Evolutionary conservation across 2,888 invertebrate species (phyloP).

Genomic region (Blastobasis lacticolella): DNA sequence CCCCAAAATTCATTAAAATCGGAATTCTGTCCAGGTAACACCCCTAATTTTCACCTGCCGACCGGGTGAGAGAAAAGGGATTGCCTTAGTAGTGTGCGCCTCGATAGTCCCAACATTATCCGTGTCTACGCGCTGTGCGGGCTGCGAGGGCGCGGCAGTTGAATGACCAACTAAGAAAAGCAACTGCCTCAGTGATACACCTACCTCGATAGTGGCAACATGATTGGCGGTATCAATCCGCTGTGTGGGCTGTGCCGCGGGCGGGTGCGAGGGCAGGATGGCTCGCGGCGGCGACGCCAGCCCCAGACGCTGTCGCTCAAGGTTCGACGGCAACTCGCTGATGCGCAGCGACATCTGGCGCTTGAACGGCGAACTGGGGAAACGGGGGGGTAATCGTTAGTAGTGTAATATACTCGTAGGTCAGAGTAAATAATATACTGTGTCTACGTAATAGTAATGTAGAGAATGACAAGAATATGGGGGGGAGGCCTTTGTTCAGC

Average conservation of each 20-base stretch:
- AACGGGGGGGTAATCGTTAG: too few species aligned
- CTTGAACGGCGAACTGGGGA: slow-evolving; percentile 92
- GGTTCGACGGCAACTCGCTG: slow-evolving; percentile 95
- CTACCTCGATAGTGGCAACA: neutral
- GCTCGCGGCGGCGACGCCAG: slow-evolving; percentile 85
- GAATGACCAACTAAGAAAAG: neutral
- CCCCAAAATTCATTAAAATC: too few species aligned
- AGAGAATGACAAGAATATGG: too few species aligned
- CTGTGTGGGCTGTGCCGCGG: slow-evolving; percentile 48
- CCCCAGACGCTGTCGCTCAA: slow-evolving; percentile 87
- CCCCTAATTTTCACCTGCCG: too few species aligned
- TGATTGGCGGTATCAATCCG: neutral
- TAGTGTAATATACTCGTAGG: too few species aligned
- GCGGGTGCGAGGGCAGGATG: slow-evolving; percentile 72
- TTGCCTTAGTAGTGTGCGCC: neutral
- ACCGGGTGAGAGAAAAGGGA: neutral
- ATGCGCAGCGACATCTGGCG: slow-evolving; percentile 95
- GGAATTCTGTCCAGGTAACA: too few species aligned
- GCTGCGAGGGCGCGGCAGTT: neutral
- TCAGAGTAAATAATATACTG: too few species aligned
- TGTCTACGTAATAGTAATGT: too few species aligned
- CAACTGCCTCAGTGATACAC: neutral
- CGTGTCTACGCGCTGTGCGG: neutral
- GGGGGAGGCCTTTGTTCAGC: too few species aligned
- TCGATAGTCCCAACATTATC: neutral